Base-by-base conservation (phyloP, 2,797 vertebrate genomes). In the Apodemus agrarius region DNA sequence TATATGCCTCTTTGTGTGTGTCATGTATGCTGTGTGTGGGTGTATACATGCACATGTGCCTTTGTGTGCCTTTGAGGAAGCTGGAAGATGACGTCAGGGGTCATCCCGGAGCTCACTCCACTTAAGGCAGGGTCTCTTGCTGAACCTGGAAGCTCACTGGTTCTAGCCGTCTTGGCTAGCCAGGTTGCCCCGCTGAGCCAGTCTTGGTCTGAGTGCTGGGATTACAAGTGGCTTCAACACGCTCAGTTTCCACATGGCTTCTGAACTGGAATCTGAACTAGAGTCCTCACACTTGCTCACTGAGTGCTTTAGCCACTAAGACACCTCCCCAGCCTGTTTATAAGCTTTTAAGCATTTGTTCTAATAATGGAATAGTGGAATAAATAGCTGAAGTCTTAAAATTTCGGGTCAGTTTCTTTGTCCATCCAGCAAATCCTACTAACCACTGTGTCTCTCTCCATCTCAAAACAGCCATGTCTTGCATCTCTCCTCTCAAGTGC, bases 331-430 rank as follows among this genome's bases (percentile, higher is more conserved):
- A 19, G 65, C 4, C 24, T 26, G 17, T 14, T 31, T 0, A 16
- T 79, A 49, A n/a, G 65, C 13, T 87, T 87, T 49, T 43, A 95
- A 89, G 49, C 59, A 87, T 94, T 94, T 82, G 43, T 59, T 40
- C 61, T 52, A n/a, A 34, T 85, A 69, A 69, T n/a, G 24, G 2
- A 21, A 52, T 26, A 24, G 49, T 49, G 40, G 43, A 67, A 46
- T 59, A 46, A 79, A 34, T 46, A 21, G 59, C 4, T 74, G 89
- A 26, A 34, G 63, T 96, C 72, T 96, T 63, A 46, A 89, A 83
- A 7, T 86, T n/a, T 72, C 57, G 87, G 67, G 52, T 29, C 37
- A 43, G 9, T 26, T 69, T 95, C 40, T 74, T 40, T 8, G 90
- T 21, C 14, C 19, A 93, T 57, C 34, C n/a, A 83, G 76, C 26